Evolutionary conservation across 2,888 invertebrate species (phyloP), one percentile per base, ranked within the genome.

Genomic region (Petrolisthes manimaculis): DNA sequence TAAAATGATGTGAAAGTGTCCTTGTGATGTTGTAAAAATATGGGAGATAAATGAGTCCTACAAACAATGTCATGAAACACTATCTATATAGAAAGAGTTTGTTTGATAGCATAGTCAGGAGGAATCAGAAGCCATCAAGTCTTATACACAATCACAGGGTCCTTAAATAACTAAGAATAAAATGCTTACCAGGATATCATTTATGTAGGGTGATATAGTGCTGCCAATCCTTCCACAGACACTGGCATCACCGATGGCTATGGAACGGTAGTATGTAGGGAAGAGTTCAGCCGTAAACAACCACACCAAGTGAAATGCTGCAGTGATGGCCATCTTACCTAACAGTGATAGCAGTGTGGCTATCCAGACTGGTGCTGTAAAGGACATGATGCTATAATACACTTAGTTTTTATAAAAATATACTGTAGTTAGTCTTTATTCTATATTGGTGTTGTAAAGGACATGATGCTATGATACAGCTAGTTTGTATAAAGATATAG

Each of bases 271-370:
- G 18, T 79, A 56, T n/a, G 90, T 90, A 12, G 83, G 82, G 83
- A 79, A 88, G 37, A 90, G 84, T 55, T 90, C 90, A 21, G 79
- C 86, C 9, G 85, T 88, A 79, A 83, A 84, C 54, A 90, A 53
- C 79, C 80, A 90, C 37, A 88, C 55, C 71, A 90, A 51, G n/a
- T 90, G 90, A 86, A 88, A 90, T 24, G 83, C 85, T 37, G 90
- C 87, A 14, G 90, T 90, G 71, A 88, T 83, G 54, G 87, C 85
- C 6, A 90, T 51, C 74, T 90, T 90, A 9, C 90, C 88, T 18
- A 69, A 51, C 53, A 86, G 80, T 4, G 83, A 89, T 56, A 89
- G 74, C 21, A 83, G 21, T n/a, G 69, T 69, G n/a, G 67, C 51
- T 18, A 83, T 9, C n/a, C 18, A 24, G 14, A 74, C 74, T 18